phyloP scores from a whole-genome alignment of 2,113 vertebrate genomes.

The Cinclus mexicanus region DNA sequence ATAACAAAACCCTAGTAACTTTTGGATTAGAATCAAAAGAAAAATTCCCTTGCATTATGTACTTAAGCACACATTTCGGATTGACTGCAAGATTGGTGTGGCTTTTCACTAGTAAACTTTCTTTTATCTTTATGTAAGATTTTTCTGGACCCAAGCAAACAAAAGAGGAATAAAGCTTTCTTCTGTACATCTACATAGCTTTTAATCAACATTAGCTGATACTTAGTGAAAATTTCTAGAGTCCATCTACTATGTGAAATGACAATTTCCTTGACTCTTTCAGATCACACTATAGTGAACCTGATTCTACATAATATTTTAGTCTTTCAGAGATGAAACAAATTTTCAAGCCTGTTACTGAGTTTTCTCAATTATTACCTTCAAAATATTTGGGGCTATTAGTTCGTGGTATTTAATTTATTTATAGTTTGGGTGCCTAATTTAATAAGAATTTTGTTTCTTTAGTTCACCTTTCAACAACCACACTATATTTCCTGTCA shows the following conservation, averaged over 20 bases:
- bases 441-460: background rate
- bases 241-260: background rate
- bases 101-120: background rate
- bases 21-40: constrained; percentile 46
- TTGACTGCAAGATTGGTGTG: background rate
- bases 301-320: background rate
- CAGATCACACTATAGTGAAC: background rate
- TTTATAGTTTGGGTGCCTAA: background rate
- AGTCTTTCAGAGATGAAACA: background rate
- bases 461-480: background rate
- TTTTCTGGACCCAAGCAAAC: background rate
- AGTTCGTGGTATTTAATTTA: background rate
- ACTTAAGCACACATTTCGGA: background rate
- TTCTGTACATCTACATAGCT: background rate
- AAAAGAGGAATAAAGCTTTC: background rate
- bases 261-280: background rate
- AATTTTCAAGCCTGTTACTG: background rate
- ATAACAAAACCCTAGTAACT: background rate
- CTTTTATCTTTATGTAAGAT: background rate
- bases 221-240: background rate
- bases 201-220: background rate
- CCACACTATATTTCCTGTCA: background rate
- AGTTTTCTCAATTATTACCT: background rate
- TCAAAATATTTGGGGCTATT: background rate
- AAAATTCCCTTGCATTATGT: background rate